phyloP scores from a whole-genome alignment of 2,888 invertebrate species.

The Sipha maydis region DNA sequence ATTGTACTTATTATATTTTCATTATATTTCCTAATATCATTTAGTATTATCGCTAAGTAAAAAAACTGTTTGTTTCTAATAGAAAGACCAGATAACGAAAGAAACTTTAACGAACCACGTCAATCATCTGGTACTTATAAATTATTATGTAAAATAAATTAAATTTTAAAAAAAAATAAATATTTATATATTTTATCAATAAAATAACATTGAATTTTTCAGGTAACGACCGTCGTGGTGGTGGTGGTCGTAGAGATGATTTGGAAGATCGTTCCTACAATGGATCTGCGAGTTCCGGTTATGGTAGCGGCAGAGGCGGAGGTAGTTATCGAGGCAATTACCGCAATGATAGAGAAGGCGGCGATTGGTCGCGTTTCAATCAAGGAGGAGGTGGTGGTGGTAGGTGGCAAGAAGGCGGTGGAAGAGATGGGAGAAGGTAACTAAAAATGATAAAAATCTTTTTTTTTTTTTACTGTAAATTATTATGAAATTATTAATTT shows the following conservation, averaged over 20 bases:
- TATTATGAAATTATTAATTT: background rate
- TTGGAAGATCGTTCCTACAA: conserved; percentile 69
- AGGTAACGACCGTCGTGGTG: conserved; percentile 65
- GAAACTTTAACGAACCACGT: conserved; percentile 25
- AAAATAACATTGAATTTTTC: background rate
- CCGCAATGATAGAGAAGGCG: conserved; percentile 67
- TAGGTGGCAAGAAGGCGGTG: conserved; percentile 67
- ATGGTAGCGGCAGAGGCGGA: conserved; percentile 67
- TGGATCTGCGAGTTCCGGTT: conserved; percentile 62
- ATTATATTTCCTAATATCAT: too few relatives aligned
- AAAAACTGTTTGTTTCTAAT: background rate
- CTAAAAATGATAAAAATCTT: background rate
- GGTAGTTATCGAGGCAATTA: conserved; percentile 68
- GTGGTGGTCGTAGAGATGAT: conserved; percentile 66
- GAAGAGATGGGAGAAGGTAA: conserved; percentile 66
- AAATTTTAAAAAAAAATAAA: too few relatives aligned
- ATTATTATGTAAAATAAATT: background rate
- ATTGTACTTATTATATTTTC: too few relatives aligned
- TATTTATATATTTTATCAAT: background rate
- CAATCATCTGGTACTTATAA: conserved; percentile 41
- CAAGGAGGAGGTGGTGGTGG: conserved; percentile 68
- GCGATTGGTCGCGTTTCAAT: conserved; percentile 67
- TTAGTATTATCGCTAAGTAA: too few relatives aligned
- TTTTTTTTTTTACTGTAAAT: too few relatives aligned
- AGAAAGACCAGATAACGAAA: conserved; percentile 13